Base-by-base conservation (phyloP, 2,113 vertebrate genomes). In the Neodontobutis hainanensis region DNA sequence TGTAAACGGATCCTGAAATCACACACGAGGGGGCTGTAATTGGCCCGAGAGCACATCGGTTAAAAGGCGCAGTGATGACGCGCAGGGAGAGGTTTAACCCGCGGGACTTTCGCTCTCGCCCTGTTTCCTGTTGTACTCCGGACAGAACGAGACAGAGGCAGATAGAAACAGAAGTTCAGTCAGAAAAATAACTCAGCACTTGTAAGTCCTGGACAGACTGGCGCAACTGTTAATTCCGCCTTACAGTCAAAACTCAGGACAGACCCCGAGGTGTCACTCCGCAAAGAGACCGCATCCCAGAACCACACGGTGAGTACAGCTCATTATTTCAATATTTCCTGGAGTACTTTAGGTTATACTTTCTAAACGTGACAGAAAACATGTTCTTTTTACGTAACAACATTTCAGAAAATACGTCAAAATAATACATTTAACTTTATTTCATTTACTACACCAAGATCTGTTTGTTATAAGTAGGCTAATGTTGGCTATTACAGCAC, bases 11-110 rank as follows among this genome's bases (percentile, higher is more conserved):
- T 10, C 50, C 45, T 15, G 44, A 19, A 49, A 38, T 59, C 52
- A 11, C 38, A 8, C 10, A 46, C 44, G 12, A 4, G 43, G 61
- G 73, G 50, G 70, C 36, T 59, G 61, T 14, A 52, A 68, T 59
- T 65, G 66, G 53, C 8, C 16, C 16, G 62, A 35, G 47, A 6
- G 71, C 46, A 65, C 68, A 46, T 65, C 61, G 85, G 58, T 78
- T 80, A 60, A 70, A 80, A 68, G 68, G 69, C 68, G 69, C 73
- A 62, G 53, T 27, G 73, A 64, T 60, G 81, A 80, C 77, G 79
- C 77, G 77, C 61, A 4, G 69, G 42, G 52, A 74, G 57, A 70
- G 79, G 61, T 67, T 71, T 50, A 55, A 70, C 82, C 51, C 65
- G 40, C 68, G 1, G 50, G 56, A 79, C 75, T 68, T 55, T 75